Percentiles rank a stretch among this genome's conserved stretches.
phyloP scores from a whole-genome alignment of 2,888 invertebrate genomes.

The Notocelia uddmanniana region DNA sequence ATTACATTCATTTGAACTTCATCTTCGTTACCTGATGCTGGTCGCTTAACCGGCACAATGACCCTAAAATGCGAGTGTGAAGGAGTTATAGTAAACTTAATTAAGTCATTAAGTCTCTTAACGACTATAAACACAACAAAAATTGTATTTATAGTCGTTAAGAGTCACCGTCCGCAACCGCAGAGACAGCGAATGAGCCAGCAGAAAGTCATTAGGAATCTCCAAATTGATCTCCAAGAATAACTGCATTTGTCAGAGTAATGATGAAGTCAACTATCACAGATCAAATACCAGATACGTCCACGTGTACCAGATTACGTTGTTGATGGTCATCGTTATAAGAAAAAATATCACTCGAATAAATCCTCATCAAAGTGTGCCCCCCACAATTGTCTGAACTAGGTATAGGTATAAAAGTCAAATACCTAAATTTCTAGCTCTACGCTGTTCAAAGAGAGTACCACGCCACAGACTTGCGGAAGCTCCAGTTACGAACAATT shows the following conservation, averaged over 20 bases:
- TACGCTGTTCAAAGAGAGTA: neutral
- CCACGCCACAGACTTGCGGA: neutral
- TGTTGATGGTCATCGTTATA: too few species aligned
- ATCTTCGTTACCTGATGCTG: too few species aligned
- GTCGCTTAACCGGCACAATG: too few species aligned
- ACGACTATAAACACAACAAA: too few species aligned
- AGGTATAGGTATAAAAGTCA: neutral
- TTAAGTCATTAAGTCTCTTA: neutral
- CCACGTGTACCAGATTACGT: too few species aligned
- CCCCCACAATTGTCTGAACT: neutral
- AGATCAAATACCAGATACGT: too few species aligned
- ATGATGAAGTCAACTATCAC: conserved; percentile 1
- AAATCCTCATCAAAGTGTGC: too few species aligned
- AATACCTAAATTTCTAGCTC: neutral
- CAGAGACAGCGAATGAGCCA: conserved; percentile 7
- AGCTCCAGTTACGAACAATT: conserved; percentile 19
- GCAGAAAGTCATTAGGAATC: conserved; percentile 25
- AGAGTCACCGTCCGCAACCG: conserved; percentile 5
- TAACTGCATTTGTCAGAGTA: neutral
- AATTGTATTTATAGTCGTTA: too few species aligned
- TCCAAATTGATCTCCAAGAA: conserved; percentile 18
- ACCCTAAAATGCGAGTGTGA: neutral
- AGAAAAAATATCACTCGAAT: too few species aligned
- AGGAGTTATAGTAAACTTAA: neutral
- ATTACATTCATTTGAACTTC: too few species aligned